phyloP scores from a whole-genome alignment of 1,140 invertebrate species.

The Phymastichus coffea region DNA sequence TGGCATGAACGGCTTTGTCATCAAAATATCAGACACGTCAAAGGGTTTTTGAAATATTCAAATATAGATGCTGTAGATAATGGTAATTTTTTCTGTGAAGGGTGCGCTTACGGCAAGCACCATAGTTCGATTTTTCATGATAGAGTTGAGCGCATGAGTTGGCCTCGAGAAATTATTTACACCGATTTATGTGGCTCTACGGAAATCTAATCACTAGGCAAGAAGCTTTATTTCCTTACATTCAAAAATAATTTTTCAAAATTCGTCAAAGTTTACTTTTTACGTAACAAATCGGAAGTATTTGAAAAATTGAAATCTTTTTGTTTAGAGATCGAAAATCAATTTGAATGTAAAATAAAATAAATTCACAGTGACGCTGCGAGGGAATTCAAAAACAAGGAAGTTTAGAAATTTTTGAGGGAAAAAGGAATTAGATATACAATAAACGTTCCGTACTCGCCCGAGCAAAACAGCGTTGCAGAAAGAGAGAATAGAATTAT shows the following conservation, averaged over 20 bases:
- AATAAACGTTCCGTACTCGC: neutral
- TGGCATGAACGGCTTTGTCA: neutral
- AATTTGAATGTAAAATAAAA: neutral
- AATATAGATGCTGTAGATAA: neutral
- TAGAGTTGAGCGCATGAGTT: neutral
- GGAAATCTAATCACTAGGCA: neutral
- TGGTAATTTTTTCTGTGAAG: slow-evolving; percentile 2
- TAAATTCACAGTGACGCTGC: slow-evolving; percentile 7
- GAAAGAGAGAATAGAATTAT: slow-evolving; percentile 1
- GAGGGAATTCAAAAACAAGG: slow-evolving; percentile 2
- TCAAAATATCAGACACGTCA: neutral
- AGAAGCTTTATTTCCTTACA: slow-evolving; percentile 5
- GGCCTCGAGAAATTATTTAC: neutral
- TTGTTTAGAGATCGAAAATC: neutral
- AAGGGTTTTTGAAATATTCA: neutral
- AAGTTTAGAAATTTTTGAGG: neutral
- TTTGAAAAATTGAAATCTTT: slow-evolving; percentile 5
- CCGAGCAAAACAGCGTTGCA: slow-evolving; percentile 3
- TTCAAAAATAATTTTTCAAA: slow-evolving; percentile 17
- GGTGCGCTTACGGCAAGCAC: neutral
- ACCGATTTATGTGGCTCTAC: slow-evolving; percentile 7
- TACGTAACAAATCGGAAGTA: neutral
- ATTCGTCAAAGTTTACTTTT: slow-evolving; percentile 5
- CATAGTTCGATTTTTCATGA: neutral
- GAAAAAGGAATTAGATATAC: neutral